A percentile compares a stretch with the other conserved stretches of the same genome.
Conservation (phyloP, 2,113 vertebrate genomes). For the Pundamilia nyererei region DNA sequence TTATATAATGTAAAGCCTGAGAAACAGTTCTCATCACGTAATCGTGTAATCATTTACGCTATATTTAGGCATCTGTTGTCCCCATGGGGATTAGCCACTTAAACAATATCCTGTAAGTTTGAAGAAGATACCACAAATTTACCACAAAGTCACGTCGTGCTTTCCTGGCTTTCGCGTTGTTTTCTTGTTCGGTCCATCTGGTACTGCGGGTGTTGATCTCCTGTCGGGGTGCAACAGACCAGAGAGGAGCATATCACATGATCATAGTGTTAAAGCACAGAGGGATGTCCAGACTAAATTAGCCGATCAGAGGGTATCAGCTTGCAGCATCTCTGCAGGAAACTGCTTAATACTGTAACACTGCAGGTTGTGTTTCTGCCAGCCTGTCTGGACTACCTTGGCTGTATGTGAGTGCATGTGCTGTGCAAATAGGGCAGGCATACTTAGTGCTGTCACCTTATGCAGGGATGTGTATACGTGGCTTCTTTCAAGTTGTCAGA, state of each 20-base stretch:
- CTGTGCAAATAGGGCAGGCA: neutral
- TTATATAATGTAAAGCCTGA: neutral
- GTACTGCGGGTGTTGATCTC: neutral
- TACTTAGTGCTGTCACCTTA: neutral
- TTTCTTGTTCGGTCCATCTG: conserved; percentile 9
- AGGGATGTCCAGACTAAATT: conserved; percentile 15
- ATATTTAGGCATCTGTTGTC: neutral
- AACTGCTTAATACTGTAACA: conserved; percentile 30
- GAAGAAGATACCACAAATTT: neutral
- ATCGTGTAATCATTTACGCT: conserved; percentile 8
- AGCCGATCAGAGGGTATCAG: conserved; percentile 27
- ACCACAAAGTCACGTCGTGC: neutral
- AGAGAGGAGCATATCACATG: conserved; percentile 15
- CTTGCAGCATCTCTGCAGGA: conserved; percentile 41
- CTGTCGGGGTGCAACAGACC: conserved; percentile 4
- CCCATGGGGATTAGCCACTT: neutral
- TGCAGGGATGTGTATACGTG: neutral
- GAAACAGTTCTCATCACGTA: neutral
- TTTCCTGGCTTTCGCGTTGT: neutral
- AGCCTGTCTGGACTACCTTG: neutral
- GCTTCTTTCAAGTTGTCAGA: conserved; percentile 14
- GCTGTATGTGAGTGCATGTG: neutral
- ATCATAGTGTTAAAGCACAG: conserved; percentile 25
- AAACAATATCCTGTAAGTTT: neutral
- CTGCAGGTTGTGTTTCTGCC: conserved; percentile 6